Evolutionary conservation across 1,140 invertebrate genomes (phyloP).

Genomic region (Euglossa dilemma): DNA sequence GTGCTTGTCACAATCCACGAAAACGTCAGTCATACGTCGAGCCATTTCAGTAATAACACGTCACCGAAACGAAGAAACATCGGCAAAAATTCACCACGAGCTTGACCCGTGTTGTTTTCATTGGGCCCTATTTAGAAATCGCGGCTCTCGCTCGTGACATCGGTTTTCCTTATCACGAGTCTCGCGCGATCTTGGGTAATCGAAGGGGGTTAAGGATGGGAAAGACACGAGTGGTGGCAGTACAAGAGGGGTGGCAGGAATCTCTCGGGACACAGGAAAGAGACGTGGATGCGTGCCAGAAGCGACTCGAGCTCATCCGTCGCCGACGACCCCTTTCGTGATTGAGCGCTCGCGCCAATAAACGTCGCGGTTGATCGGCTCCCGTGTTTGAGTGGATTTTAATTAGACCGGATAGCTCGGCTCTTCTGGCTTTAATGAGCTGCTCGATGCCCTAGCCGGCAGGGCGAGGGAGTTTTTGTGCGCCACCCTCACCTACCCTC

Average conservation of each 20-base stretch:
- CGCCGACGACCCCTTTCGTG: constrained; percentile 25
- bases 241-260: not conserved
- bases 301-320: constrained; percentile 23
- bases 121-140: no score
- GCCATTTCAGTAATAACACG: no score
- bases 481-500: not conserved
- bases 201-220: not conserved
- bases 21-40: no score
- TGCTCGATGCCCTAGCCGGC: not conserved
- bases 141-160: no score
- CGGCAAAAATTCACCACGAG: no score
- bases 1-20: no score
- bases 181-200: no score
- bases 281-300: constrained; percentile 67
- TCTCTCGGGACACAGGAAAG: constrained; percentile 54
- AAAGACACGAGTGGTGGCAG: not conserved
- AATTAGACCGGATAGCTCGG: constrained; percentile 43
- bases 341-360: constrained; percentile 49
- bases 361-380: constrained; percentile 42
- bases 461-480: not conserved
- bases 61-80: no score
- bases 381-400: constrained; percentile 40
- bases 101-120: no score
- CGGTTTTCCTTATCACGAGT: no score
- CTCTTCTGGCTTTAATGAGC: constrained; percentile 36